Percentiles rank a stretch among this genome's conserved stretches.
phyloP scores from a whole-genome alignment of 2,113 vertebrate species.

The Emydura subglobosa region DNA sequence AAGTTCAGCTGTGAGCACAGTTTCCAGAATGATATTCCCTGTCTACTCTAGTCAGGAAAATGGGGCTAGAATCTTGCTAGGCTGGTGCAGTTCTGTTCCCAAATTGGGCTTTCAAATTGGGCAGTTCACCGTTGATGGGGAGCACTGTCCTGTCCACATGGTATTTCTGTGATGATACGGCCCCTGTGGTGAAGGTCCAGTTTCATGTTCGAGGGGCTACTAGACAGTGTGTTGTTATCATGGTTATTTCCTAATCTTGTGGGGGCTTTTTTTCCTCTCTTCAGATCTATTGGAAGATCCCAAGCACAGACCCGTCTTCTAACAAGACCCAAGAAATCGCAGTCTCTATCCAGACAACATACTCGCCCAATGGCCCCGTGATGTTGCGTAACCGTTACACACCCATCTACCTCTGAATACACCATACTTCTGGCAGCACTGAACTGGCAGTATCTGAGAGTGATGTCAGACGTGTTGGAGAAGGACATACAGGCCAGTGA shows the following conservation, averaged over 20 bases:
- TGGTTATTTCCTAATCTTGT: too few species aligned
- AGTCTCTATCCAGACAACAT: slow-evolving; percentile 79
- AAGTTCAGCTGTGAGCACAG: not conserved
- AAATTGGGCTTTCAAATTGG: not conserved
- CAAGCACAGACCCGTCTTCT: slow-evolving; percentile 84
- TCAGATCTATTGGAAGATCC: slow-evolving; percentile 89
- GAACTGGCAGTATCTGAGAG: slow-evolving; percentile 91
- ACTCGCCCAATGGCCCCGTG: slow-evolving; percentile 74
- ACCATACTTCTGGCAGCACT: slow-evolving; percentile 89
- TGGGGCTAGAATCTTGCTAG: not conserved
- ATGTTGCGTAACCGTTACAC: slow-evolving; percentile 82
- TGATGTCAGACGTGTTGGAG: slow-evolving; percentile 78
- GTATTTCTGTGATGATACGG: not conserved
- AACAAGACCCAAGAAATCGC: slow-evolving; percentile 82
- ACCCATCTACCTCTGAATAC: slow-evolving; percentile 87
- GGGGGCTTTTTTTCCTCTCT: not conserved
- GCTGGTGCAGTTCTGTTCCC: not conserved
- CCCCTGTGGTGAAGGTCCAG: too few species aligned
- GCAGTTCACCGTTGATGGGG: not conserved
- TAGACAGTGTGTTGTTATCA: too few species aligned
- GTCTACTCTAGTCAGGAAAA: not conserved
- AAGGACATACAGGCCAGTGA: slow-evolving; percentile 82
- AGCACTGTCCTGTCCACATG: not conserved
- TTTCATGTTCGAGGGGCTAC: too few species aligned
- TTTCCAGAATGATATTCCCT: not conserved